phyloP scores from a whole-genome alignment of 2,888 invertebrate genomes.

The Cheilosia soror region DNA sequence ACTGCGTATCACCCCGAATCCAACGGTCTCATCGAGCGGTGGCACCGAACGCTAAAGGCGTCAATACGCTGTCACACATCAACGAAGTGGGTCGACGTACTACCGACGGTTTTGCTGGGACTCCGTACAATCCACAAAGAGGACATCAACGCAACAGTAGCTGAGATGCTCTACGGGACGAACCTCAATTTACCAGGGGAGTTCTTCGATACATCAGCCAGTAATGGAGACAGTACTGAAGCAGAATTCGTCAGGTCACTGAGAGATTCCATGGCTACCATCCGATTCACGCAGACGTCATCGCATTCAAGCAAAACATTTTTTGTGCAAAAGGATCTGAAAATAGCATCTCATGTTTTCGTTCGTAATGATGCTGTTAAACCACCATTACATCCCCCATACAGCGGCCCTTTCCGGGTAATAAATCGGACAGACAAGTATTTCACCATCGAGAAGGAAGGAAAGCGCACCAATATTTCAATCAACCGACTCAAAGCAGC shows the following conservation, averaged over 20 bases:
- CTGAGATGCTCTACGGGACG: neutral
- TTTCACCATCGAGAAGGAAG: neutral
- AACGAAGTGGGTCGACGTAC: constrained; percentile 76
- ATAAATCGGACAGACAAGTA: no score
- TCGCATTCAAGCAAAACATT: neutral
- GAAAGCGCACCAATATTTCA: neutral
- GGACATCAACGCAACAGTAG: neutral
- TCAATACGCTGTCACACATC: constrained; percentile 77
- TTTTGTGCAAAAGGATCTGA: no score
- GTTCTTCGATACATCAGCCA: neutral
- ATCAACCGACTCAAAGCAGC: no score
- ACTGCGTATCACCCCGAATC: constrained; percentile 67
- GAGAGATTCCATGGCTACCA: neutral
- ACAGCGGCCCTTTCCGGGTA: no score
- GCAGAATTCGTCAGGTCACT: constrained; percentile 4
- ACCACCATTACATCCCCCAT: no score
- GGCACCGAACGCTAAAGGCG: constrained; percentile 81
- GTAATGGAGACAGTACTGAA: neutral
- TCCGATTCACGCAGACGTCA: neutral
- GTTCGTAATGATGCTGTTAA: no score
- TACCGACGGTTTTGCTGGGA: constrained; percentile 80
- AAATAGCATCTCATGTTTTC: no score
- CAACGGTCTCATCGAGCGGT: constrained; percentile 81
- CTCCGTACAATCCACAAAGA: constrained; percentile 73
- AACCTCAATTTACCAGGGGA: constrained; percentile 9